Evolutionary conservation across 2,113 vertebrate species (phyloP).

Genomic region (Hassar affinis): DNA sequence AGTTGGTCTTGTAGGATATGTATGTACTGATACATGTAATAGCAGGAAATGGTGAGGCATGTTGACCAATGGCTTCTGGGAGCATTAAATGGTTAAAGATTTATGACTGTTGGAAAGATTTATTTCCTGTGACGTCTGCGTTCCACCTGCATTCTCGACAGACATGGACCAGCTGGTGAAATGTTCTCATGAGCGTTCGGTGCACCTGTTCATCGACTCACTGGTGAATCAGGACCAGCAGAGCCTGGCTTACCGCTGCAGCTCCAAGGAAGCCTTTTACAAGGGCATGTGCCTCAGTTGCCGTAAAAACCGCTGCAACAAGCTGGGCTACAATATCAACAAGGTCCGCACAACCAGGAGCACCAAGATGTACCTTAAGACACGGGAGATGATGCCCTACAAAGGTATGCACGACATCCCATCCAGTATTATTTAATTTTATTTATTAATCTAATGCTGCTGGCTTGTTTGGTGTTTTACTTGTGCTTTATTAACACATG

Average conservation of each 20-base stretch:
- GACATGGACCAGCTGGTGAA: conserved; percentile 94
- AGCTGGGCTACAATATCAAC: conserved; percentile 88
- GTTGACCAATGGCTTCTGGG: not conserved
- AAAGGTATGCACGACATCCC: conserved; percentile 71
- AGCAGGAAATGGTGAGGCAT: not conserved
- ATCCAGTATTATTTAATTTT: not conserved
- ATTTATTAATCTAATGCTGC: not conserved
- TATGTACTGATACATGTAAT: not conserved
- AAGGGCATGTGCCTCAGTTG: conserved; percentile 93
- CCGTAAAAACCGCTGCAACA: conserved; percentile 97
- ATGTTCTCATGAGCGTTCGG: conserved; percentile 94
- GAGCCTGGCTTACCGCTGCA: conserved; percentile 89
- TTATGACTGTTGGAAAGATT: not conserved
- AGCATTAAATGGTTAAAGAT: not conserved
- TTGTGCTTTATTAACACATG: not conserved
- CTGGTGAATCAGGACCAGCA: conserved; percentile 84
- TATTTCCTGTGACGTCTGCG: conserved; percentile 68
- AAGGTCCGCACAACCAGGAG: conserved; percentile 83
- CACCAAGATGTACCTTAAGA: conserved; percentile 91
- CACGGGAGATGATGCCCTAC: conserved; percentile 87
- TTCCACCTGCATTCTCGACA: conserved; percentile 58
- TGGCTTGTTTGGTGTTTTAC: not conserved
- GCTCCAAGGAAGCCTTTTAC: conserved; percentile 87
- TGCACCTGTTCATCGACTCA: conserved; percentile 97
- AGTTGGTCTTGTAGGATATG: not conserved